Base-by-base conservation (phyloP, 2,888 invertebrate species). In the Platycnemis pennipes region DNA sequence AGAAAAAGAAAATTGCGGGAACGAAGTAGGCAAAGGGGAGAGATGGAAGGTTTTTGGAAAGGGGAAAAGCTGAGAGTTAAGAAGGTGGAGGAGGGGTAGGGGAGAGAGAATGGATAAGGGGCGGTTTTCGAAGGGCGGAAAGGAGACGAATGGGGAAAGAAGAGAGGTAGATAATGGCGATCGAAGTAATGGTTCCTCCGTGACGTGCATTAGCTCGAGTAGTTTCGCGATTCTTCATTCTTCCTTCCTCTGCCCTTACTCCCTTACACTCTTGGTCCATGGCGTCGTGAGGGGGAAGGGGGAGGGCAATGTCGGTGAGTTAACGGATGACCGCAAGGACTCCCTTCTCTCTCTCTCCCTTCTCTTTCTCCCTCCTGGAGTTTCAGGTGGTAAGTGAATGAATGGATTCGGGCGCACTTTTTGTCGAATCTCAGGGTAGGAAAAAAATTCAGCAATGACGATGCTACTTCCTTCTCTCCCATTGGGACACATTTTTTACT, bases 171-270 rank as follows among this genome's bases (percentile, higher is more conserved):
- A 87, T 44, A 46, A 46, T 46, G 44, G 26, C 45, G 26, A 46
- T 22, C 26, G 87, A 87, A 46, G 87, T 46, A 87, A 87, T 87
- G 87, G 87, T 45, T 87, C 46, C 87, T 22, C 11, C 44, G 13
- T 44, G 91, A 91, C n/a, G 56, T 63, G 91, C 91, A 91, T 91
- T 91, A 63, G 45, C 63, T 91, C 63, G 63, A 69, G 91, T 91
- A 69, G 56, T 91, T 91, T 63, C n/a, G 44, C 91, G 63, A 63
- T 42, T 42, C 44, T 56, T 89, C 89, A 26, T 53, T 89, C 63
- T 44, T 91, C 44, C 1, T 2, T 19, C 49, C 4, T n/a, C n/a
- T n/a, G n/a, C n/a, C n/a, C n/a, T 49, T 11, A 7, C 77, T n/a
- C 77, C 37, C 77, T 13, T 37, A 8, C 63, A 63, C 63, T 63